phyloP scores from a whole-genome alignment of 2,113 vertebrate genomes.

The Dasyurus viverrinus region DNA sequence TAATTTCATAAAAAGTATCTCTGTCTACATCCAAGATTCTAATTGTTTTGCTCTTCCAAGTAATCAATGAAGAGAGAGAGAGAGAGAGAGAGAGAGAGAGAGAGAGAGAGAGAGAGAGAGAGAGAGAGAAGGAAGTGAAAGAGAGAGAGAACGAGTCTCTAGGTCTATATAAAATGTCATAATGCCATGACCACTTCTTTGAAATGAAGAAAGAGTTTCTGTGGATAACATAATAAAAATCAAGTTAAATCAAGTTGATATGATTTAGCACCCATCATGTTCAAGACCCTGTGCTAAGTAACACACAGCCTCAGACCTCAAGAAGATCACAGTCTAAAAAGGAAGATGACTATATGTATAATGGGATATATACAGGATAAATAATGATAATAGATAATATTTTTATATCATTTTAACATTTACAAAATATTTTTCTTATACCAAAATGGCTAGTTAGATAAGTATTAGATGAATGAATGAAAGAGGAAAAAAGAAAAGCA shows the following conservation, averaged over 20 bases:
- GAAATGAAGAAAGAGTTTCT: background rate
- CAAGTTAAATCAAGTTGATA: background rate
- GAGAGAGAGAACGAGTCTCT: background rate
- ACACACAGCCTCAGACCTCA: background rate
- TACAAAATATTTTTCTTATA: background rate
- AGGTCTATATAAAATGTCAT: background rate
- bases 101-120: too few relatives aligned
- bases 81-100: too few relatives aligned
- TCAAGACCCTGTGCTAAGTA: background rate
- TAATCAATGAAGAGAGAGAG: too few relatives aligned
- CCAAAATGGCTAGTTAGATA: background rate
- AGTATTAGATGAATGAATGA: background rate
- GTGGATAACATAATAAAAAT: background rate
- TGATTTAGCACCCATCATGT: background rate
- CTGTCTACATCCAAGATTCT: background rate
- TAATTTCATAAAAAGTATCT: background rate
- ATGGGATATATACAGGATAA: background rate
- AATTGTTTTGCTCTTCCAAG: background rate
- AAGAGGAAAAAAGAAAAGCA: background rate
- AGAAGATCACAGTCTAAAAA: background rate
- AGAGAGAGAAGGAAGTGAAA: too few relatives aligned
- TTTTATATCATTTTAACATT: background rate
- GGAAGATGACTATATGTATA: background rate
- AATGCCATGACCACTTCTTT: background rate
- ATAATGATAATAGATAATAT: background rate